Conservation (phyloP, 2,888 invertebrate genomes). For the Brachypalpus laphriformis region DNA sequence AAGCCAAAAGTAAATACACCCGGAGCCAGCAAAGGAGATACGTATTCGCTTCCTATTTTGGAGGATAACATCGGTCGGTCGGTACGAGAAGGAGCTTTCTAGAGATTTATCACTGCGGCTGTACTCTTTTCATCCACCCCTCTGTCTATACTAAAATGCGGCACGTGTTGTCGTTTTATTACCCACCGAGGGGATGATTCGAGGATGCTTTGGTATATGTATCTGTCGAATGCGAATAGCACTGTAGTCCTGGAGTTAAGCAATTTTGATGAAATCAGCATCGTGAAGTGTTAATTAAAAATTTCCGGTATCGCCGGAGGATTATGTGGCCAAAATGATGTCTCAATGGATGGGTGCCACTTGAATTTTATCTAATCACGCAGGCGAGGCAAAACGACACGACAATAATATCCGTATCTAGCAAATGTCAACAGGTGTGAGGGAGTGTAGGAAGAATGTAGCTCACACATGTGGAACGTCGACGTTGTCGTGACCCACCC, state of each 20-base stretch:
- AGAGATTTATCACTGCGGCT: slow-evolving; percentile 45
- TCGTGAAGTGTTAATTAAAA: slow-evolving; percentile 48
- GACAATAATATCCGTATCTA: neutral
- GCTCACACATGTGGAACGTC: slow-evolving; percentile 44
- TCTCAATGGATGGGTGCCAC: neutral
- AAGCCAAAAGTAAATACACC: slow-evolving; percentile 36
- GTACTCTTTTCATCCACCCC: neutral
- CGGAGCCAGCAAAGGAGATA: neutral
- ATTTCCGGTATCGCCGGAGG: neutral
- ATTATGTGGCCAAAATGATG: neutral
- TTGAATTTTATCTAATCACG: slow-evolving; percentile 22
- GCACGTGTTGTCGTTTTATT: slow-evolving; percentile 59
- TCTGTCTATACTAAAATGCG: slow-evolving; percentile 4
- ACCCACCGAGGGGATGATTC: neutral
- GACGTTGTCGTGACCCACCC: slow-evolving; percentile 25
- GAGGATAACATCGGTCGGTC: neutral
- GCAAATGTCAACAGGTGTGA: slow-evolving; percentile 46
- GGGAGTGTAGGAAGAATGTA: too few species aligned
- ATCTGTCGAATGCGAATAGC: neutral
- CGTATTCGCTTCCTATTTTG: neutral
- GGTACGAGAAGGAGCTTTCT: slow-evolving; percentile 16
- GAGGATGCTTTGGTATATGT: neutral
- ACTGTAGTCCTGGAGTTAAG: neutral
- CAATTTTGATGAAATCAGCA: slow-evolving; percentile 18
- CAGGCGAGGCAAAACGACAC: neutral